A percentile compares a stretch with the other conserved stretches of the same genome.
These are phyloP conservation scores for Nomada fabriciana DNA, from an alignment of 2,888 invertebrate species.

Conservation along the genomic window DNA sequence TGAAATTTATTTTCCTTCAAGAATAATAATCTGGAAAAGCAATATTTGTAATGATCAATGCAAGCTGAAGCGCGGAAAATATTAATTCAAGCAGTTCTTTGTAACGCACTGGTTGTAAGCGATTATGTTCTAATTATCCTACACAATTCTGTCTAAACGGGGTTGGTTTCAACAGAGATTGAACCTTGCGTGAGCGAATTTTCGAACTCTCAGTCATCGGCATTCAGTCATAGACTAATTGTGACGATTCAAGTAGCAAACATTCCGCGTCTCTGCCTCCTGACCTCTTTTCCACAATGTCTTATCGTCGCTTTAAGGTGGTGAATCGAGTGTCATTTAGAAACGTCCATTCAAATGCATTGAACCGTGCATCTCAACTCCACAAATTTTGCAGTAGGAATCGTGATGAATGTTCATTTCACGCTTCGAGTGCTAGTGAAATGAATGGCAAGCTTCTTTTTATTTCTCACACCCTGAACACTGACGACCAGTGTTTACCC, in stretches of 20 bases:
- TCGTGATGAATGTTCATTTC: constrained; percentile 46
- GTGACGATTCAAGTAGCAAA: constrained; percentile 72
- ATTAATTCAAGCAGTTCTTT: too few relatives aligned
- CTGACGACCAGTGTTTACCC: background rate
- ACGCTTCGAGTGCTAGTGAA: constrained; percentile 22
- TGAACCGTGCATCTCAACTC: constrained; percentile 40
- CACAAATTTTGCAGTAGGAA: constrained; percentile 43
- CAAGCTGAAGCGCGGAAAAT: too few relatives aligned
- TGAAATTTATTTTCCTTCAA: too few relatives aligned
- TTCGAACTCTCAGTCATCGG: background rate
- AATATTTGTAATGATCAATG: too few relatives aligned
- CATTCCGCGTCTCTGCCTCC: constrained; percentile 66
- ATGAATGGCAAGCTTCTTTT: background rate
- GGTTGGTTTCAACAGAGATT: too few relatives aligned
- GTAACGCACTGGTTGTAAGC: too few relatives aligned
- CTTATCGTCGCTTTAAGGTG: constrained; percentile 50
- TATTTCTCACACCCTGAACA: background rate
- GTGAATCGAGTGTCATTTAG: constrained; percentile 59
- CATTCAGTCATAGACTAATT: constrained; percentile 35
- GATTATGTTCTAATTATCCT: too few relatives aligned
- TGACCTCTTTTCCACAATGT: constrained; percentile 46
- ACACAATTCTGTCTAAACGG: too few relatives aligned
- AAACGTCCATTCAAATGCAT: constrained; percentile 55
- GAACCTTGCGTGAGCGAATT: background rate
- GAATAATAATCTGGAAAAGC: too few relatives aligned